Evolutionary conservation across 2,888 invertebrate species (phyloP), one percentile per base, ranked within the genome.

Genomic region (Thalpophila matura): DNA sequence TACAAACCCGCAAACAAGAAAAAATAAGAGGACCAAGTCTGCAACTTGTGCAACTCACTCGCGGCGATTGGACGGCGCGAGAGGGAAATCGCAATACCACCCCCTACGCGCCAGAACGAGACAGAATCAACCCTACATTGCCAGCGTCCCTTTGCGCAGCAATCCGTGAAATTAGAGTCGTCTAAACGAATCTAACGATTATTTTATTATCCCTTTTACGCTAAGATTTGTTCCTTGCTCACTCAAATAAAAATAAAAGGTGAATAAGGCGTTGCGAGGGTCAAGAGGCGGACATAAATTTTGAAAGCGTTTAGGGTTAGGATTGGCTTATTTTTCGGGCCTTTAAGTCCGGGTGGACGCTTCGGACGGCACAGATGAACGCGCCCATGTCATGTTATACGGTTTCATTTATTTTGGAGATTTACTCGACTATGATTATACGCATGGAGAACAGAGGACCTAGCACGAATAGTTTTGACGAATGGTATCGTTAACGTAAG

Each of bases 221-320:
- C 94, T 94, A 94, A 95, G 95, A 95, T 94, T 95, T 94, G 95
- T 94, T 95, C 89, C 95, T 94, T 95, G 95, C 93, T 94, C 95
- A 95, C 89, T 94, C 93, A 93, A 94, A 95, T 94, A 95, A 95
- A 95, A 95, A 94, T 94, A 94, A 94, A 93, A 94, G 93, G 94
- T 94, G 95, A 94, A 86, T 91, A 94, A 94, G 89, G 88, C 90
- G 90, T 86, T 85, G 87, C 84, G 86, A 89, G 94, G 94, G 94
- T 94, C 94, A 93, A 92, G 90, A 84, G 88, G 80, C 84, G 82
- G 82, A 86, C 88, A 92, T 94, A 93, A 93, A 94, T 94, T 91
- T 85, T 77, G 81, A 82, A 77, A 85, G 84, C 89, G 87, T 90
- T 92, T 91, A 92, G 91, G 93, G 90, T 87, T 84, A 83, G 83